Conservation (phyloP, 2,797 vertebrate species). For the Smutsia gigantea region DNA sequence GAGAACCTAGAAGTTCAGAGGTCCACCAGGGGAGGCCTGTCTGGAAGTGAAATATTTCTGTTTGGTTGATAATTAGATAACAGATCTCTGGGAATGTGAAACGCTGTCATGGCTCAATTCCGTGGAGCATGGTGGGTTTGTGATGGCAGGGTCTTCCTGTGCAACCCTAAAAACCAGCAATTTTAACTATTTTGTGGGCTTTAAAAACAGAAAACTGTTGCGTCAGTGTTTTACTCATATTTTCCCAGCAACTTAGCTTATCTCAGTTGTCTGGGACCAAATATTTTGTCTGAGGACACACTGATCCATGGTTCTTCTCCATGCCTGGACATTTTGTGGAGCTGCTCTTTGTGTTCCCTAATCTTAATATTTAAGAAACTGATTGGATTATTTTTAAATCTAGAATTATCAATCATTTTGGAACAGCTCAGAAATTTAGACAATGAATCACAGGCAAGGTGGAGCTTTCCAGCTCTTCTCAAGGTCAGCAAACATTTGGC, state of each 20-base stretch:
- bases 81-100: background rate
- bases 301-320: background rate
- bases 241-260: background rate
- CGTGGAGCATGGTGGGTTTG: accelerated
- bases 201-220: background rate
- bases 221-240: background rate
- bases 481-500: background rate
- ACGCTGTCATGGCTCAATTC: background rate
- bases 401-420: background rate
- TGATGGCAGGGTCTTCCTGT: background rate
- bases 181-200: background rate
- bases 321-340: background rate
- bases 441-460: background rate
- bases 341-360: background rate
- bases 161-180: background rate
- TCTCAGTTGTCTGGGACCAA: background rate
- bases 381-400: background rate
- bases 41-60: background rate
- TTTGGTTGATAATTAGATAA: background rate
- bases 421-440: background rate
- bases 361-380: background rate
- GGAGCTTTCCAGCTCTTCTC: background rate
- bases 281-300: background rate
- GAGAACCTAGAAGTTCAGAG: background rate
- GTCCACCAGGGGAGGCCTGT: background rate